These are phyloP conservation scores for Chaetodon auriga DNA, from an alignment of 2,113 vertebrate species.

Conservation along the genomic window DNA sequence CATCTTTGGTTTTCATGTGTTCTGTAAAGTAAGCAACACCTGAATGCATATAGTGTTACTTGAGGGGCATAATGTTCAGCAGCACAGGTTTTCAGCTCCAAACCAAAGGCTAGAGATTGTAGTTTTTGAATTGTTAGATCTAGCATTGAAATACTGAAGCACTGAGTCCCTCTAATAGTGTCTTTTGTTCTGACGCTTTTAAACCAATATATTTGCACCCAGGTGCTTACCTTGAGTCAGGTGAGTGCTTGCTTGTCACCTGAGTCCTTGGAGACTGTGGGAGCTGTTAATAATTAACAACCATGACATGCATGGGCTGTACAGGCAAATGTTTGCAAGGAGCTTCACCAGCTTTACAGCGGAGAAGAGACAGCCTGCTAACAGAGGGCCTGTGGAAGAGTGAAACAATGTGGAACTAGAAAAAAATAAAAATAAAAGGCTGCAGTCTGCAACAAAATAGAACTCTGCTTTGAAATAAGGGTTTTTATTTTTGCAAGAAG, in stretches of 20 bases:
- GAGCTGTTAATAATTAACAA: conserved; percentile 74
- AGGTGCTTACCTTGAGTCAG: conserved; percentile 1
- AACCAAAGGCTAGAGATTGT: background rate
- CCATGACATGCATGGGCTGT: background rate
- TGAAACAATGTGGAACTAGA: background rate
- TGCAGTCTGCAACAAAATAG: background rate
- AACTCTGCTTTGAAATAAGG: background rate
- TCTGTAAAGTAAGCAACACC: background rate
- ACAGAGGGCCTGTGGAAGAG: background rate
- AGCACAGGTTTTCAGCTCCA: background rate
- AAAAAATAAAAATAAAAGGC: background rate
- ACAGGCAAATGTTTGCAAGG: background rate
- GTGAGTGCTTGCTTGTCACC: conserved; percentile 38
- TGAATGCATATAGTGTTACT: background rate
- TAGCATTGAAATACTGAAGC: background rate
- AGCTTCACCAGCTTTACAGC: background rate
- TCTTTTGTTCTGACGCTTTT: background rate
- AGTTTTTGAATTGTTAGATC: background rate
- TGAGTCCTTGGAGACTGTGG: conserved; percentile 39
- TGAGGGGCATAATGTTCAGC: background rate
- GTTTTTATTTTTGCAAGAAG: background rate
- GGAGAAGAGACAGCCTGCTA: background rate
- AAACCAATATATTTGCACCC: background rate
- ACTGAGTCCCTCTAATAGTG: background rate
- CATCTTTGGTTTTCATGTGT: background rate